These are phyloP conservation scores for Steinernema khuongi DNA, from an alignment of 1,140 invertebrate species.

Conservation along the genomic window DNA sequence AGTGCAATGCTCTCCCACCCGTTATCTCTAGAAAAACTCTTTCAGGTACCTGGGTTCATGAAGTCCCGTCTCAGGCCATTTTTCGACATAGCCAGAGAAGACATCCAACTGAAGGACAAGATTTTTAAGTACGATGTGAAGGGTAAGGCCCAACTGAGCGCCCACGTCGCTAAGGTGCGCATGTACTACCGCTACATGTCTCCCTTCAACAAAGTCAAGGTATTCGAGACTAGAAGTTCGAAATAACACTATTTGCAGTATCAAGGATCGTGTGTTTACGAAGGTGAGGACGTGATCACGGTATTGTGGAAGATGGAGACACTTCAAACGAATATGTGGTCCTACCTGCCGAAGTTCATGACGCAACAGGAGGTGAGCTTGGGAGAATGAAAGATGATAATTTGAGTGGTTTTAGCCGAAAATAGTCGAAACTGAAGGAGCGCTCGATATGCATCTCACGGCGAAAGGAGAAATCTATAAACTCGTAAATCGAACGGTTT, in stretches of 20 bases:
- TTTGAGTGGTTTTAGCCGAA: slow-evolving; percentile 20
- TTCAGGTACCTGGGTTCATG: slow-evolving; percentile 29
- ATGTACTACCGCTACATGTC: slow-evolving; percentile 38
- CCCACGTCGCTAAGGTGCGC: slow-evolving; percentile 34
- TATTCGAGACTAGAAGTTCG: background rate
- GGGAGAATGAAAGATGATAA: background rate
- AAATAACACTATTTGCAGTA: slow-evolving; percentile 8
- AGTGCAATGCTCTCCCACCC: slow-evolving; percentile 17
- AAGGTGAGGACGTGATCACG: slow-evolving; percentile 37
- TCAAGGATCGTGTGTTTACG: slow-evolving; percentile 40
- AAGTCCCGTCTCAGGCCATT: slow-evolving; percentile 30
- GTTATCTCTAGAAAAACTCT: background rate
- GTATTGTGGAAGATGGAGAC: slow-evolving; percentile 31
- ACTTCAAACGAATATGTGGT: slow-evolving; percentile 26
- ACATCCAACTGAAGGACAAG: slow-evolving; percentile 29
- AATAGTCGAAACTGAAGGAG: slow-evolving; percentile 30
- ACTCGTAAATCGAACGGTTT: slow-evolving; percentile 33
- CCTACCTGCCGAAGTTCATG: slow-evolving; percentile 34
- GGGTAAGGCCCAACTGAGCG: slow-evolving; percentile 11
- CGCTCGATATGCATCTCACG: slow-evolving; percentile 31
- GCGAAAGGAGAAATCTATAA: slow-evolving; percentile 25
- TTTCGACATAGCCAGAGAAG: slow-evolving; percentile 23
- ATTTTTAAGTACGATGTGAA: slow-evolving; percentile 31
- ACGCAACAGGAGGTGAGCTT: slow-evolving; percentile 29
- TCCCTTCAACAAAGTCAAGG: slow-evolving; percentile 36